These are phyloP conservation scores for Xiphorhynchus elegans DNA, from an alignment of 2,113 vertebrate species.

Conservation along the genomic window DNA sequence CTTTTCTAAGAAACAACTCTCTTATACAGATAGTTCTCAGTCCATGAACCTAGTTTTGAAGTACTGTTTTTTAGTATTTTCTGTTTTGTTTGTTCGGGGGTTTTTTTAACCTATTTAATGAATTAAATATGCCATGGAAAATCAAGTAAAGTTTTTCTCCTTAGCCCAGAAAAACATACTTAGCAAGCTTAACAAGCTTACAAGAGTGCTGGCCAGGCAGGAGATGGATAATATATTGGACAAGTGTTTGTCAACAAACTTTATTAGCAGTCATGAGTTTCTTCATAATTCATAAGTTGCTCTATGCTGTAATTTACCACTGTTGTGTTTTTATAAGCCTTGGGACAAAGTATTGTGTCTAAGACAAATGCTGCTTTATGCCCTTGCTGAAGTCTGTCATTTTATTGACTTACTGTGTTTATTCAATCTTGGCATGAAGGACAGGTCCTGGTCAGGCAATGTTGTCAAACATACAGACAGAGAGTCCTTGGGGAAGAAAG, in stretches of 20 bases:
- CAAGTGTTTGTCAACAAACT: neutral
- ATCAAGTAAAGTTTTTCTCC: neutral
- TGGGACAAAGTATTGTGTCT: neutral
- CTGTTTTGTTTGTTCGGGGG: neutral
- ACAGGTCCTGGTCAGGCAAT: neutral
- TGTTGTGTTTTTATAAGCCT: neutral
- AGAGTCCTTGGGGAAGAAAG: neutral
- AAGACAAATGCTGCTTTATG: slow-evolving; percentile 5
- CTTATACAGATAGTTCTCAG: neutral
- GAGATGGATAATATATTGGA: neutral
- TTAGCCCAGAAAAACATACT: neutral
- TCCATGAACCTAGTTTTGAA: neutral
- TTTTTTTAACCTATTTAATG: neutral
- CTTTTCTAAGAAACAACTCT: neutral
- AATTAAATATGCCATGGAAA: neutral
- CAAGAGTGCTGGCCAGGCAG: neutral
- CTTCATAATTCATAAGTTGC: neutral
- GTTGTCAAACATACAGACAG: neutral
- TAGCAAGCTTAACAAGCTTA: neutral
- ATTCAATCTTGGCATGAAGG: neutral
- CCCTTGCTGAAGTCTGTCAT: neutral
- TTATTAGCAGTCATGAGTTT: neutral
- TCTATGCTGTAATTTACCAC: neutral
- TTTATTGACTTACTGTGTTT: neutral
- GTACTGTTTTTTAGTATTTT: neutral